phyloP scores from a whole-genome alignment of 2,888 invertebrate species.

The Drosophila koepferae region DNA sequence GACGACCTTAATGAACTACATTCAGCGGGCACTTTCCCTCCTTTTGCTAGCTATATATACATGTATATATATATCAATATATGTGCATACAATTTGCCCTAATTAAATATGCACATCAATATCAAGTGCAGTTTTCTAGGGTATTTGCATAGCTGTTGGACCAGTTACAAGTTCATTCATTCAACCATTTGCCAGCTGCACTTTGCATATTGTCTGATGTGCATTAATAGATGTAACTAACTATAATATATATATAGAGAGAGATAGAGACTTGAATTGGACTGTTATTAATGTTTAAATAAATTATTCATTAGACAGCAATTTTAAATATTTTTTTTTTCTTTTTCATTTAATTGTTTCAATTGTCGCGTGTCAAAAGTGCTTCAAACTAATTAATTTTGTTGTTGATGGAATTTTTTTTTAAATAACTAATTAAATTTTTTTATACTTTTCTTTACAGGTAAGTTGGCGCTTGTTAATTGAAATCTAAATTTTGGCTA shows the following conservation, averaged over 20 bases:
- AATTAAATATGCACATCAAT: constrained; percentile 13
- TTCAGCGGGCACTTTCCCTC: constrained; percentile 14
- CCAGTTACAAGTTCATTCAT: constrained; percentile 55
- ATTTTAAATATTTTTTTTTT: constrained; percentile 2
- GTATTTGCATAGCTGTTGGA: constrained; percentile 56
- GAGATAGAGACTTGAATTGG: background rate
- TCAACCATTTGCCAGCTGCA: constrained; percentile 12
- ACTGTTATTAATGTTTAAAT: constrained; percentile 20
- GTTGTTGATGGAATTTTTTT: constrained; percentile 5
- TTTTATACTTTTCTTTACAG: constrained; percentile 19
- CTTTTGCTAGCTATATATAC: background rate
- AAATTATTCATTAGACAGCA: constrained; percentile 43
- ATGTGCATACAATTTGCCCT: constrained; percentile 23
- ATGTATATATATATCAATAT: background rate
- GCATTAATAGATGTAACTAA: constrained; percentile 13
- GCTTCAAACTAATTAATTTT: constrained; percentile 19
- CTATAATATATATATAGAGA: background rate
- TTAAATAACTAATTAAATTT: constrained; percentile 15
- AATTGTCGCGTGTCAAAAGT: constrained; percentile 57
- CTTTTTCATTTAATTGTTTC: background rate
- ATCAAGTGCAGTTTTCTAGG: constrained; percentile 38
- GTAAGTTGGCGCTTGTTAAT: constrained; percentile 17
- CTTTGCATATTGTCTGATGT: constrained; percentile 32
- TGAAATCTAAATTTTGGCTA: constrained; percentile 11
- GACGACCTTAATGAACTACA: constrained; percentile 26